Base-by-base conservation (phyloP, 2,888 invertebrate species). In the Polyommatus icarus region DNA sequence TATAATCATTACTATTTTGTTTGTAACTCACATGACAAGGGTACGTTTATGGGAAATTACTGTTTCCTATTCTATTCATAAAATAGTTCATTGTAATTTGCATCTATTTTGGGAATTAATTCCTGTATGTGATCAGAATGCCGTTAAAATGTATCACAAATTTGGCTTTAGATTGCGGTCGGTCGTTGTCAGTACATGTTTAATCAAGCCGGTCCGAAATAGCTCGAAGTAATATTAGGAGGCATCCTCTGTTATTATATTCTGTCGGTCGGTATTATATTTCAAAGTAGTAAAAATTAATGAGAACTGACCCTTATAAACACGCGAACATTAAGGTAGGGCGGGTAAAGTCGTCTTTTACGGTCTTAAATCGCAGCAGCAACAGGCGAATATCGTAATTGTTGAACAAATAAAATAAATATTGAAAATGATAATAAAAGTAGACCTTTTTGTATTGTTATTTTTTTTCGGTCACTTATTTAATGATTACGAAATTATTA, bases 251-350 rank as follows among this genome's bases (percentile, higher is more conserved):
- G 18, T 67, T 15, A 32, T 67, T 67, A 67, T 29, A 67, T 29
- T 29, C 15, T 67, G 29, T 67, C 10, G 15, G 61, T 10, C 67
- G 0, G 67, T 29, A 15, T 67, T 67, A 67, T 67, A 67, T 32
- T 67, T 67, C 29, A 67, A 67, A 67, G 67, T 6, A 67, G 15
- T 29, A 67, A 67, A 67, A 67, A 67, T 67, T 67, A 67, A 67
- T 67, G 67, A 67, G 67, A 15, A 67, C 29, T 32, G 67, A 67
- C 67, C 67, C 67, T 67, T 67, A 67, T 32, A 67, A 67, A 67
- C 67, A 32, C 24, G 24, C 4, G 24, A 24, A 4, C 15, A 50
- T 50, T 15, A 54, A 54, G 5, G 8, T 29, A 67, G 12, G 29
- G 8, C 15, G 29, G 67, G 24, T 24, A 24, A 59, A 59, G 7